Base-by-base conservation (phyloP, 1,140 invertebrate species). In the Andrena cerasifolii region DNA sequence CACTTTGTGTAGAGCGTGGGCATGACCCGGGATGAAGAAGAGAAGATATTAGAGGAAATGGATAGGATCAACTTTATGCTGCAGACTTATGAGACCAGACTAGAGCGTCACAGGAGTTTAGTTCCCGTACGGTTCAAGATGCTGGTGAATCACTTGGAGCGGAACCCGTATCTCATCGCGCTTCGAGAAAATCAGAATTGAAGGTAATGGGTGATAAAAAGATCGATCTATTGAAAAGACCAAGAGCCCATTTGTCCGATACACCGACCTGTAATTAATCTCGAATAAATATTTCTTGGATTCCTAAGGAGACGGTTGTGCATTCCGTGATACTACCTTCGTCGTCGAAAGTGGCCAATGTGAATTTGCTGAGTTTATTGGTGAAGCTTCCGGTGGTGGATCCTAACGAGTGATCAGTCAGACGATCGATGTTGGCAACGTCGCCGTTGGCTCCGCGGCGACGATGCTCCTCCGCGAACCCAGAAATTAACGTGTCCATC, bases 401-500 rank as follows among this genome's bases (percentile, higher is more conserved):
- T 87, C 92, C 89, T 84, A 93, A 80, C 79, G 88, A 90, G 84
- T 94, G 93, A 84, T 94, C 91, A 36, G 92, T 91, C 83, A 67
- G 88, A 67, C 89, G 91, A 49, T 93, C 91, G 72, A 88, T 90
- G 79, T 89, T 91, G 5, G 72, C 71, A 43, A 73, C 53, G 45
- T 92, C 90, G 16, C 79, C 78, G 43, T 78, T 85, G 53, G 86
- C 54, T 91, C 91, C 89, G 91, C 95, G 88, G 88, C 92, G 89
- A 89, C 94, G 94, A 74, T 95, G 93, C 79, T 96, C 95, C 40
- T 96, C 96, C 1, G 97, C 96, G 91, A 98, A 98, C 63, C 96
- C 95, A 51, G 96, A 95, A 71, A 99, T 98, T 24, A 99, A 92
- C 3, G 96, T 97, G 92, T 99, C 97, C 96, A 99, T 98, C 94